Percentiles rank a stretch among this genome's conserved stretches.
These are phyloP conservation scores for Octonoba sinensis DNA, from an alignment of 2,888 invertebrate genomes.

Conservation along the genomic window DNA sequence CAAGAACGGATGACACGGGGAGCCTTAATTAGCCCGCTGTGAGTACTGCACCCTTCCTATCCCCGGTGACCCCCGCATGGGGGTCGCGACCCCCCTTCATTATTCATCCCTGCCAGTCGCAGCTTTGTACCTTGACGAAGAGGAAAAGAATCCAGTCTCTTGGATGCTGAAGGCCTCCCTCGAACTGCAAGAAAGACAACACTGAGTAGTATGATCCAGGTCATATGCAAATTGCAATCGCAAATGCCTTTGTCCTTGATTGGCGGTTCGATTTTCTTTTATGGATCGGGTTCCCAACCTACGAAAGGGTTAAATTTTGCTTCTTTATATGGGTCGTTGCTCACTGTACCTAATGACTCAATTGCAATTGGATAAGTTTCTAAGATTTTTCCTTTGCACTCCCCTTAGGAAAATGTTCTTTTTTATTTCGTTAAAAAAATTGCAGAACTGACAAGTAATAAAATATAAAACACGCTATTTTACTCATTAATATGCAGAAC, in stretches of 20 bases:
- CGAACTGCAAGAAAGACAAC: slow-evolving; percentile 25
- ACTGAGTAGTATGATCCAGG: slow-evolving; percentile 39
- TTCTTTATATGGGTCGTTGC: too few relatives aligned
- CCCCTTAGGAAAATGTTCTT: too few relatives aligned
- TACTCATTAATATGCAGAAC: too few relatives aligned
- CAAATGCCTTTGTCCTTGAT: neutral
- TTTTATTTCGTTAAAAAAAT: too few relatives aligned
- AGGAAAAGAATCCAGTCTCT: neutral
- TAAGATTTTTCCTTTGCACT: too few relatives aligned
- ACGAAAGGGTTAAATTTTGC: too few relatives aligned
- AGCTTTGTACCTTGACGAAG: slow-evolving; percentile 17
- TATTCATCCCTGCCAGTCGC: slow-evolving; percentile 25
- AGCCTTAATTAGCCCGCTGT: slow-evolving; percentile 42
- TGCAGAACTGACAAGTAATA: too few relatives aligned
- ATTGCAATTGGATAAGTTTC: too few relatives aligned
- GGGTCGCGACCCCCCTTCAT: slow-evolving; percentile 35
- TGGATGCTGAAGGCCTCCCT: slow-evolving; percentile 7
- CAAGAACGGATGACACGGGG: slow-evolving; percentile 11
- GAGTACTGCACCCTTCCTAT: slow-evolving; percentile 44
- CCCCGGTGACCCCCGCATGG: slow-evolving; percentile 27
- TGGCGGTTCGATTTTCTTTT: neutral
- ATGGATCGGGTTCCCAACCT: too few relatives aligned
- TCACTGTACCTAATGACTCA: too few relatives aligned
- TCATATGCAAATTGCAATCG: slow-evolving; percentile 37
- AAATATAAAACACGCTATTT: too few relatives aligned